Base-by-base conservation (phyloP, 2,888 invertebrate genomes). In the Bimastos eiseni region DNA sequence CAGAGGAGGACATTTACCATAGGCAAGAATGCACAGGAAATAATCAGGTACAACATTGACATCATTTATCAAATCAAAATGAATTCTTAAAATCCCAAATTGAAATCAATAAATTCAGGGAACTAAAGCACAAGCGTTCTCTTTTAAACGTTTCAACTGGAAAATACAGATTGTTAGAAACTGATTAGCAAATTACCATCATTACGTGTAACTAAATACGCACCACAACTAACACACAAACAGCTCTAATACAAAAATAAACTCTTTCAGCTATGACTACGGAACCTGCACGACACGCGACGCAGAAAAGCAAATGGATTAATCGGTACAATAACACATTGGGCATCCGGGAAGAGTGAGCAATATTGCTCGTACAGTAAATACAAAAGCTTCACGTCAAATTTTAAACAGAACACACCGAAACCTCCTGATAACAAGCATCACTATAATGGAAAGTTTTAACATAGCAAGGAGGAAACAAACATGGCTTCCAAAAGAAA, bases 41-140 rank as follows among this genome's bases (percentile, higher is more conserved):
- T 8, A 70, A 70, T 55, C 70, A n/a, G 30, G 8, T 70, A 70
- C n/a, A 70, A 8, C 70, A 8, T 13, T 70, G 70, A 70, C 30
- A 70, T 70, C 11, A 70, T n/a, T n/a, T 70, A 8, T n/a, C 30
- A 2, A 70, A 70, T 70, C 70, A n/a, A n/a, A 70, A 55, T 30
- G 55, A 55, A 49, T 70, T 70, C 11, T 70, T 70, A 70, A 70
- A 30, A 70, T n/a, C n/a, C 70, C 44, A 55, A 55, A 55, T 55
- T 30, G 55, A 55, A 44, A 44, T 19, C n/a, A n/a, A 70, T 70
- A 70, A 70, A 30, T 70, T 70, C 1, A 70, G n/a, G n/a, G 24
- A 70, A 70, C n/a, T 70, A 70, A 70, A 70, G 70, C n/a, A 70
- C 70, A n/a, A n/a, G 70, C n/a, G n/a, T 70, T 70, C 70, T 70